These are phyloP conservation scores for Cephus nigrinus DNA, from an alignment of 2,888 invertebrate species.

Conservation along the genomic window DNA sequence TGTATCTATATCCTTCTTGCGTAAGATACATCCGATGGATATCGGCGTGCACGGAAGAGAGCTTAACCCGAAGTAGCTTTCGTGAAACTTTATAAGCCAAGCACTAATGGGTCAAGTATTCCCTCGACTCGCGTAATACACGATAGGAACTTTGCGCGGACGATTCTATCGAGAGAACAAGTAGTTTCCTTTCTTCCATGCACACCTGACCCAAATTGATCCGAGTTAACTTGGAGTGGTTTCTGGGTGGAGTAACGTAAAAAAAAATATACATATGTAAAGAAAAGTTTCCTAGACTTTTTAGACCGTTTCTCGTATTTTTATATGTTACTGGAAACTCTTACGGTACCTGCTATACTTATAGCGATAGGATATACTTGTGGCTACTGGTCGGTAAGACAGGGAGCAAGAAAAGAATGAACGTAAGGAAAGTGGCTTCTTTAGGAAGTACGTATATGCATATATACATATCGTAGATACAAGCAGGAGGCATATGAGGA, in stretches of 20 bases:
- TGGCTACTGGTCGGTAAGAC: not conserved
- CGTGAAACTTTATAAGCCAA: conserved; percentile 22
- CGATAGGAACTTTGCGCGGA: not conserved
- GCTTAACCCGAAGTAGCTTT: not conserved
- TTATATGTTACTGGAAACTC: not conserved
- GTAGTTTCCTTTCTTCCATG: not conserved
- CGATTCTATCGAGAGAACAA: not conserved
- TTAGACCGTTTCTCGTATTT: not conserved
- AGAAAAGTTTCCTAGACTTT: not conserved
- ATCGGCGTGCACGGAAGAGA: not conserved
- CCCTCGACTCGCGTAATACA: not conserved
- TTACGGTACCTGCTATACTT: not conserved
- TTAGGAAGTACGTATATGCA: not conserved
- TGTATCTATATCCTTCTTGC: not conserved
- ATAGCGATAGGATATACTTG: not conserved
- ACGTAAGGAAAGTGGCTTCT: not conserved
- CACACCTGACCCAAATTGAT: not conserved
- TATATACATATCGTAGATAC: not conserved
- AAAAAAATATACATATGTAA: not conserved
- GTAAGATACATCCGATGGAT: not conserved
- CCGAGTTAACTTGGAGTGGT: not conserved
- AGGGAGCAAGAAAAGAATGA: not conserved
- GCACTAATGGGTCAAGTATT: conserved; percentile 18
- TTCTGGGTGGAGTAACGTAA: not conserved
- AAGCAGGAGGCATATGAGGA: not conserved